A percentile compares a stretch with the other conserved stretches of the same genome.
Evolutionary conservation across 2,797 vertebrate genomes (phyloP).

Genomic region (Hirundo rustica): DNA sequence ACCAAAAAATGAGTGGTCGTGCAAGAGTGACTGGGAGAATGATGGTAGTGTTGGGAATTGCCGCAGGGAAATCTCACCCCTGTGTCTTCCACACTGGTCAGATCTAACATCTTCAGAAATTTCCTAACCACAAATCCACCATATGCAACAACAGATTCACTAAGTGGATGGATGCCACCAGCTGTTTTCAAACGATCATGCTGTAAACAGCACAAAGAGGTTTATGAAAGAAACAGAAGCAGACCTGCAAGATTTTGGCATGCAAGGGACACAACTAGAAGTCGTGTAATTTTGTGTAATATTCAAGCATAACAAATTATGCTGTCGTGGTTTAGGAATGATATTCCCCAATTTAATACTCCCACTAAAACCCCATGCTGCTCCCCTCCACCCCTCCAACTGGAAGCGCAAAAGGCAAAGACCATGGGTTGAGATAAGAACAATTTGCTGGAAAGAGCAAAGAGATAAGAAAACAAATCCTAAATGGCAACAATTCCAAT

Average conservation of each 20-base stretch:
- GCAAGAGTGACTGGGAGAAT: neutral
- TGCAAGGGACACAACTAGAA: neutral
- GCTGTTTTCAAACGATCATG: neutral
- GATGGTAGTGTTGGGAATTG: neutral
- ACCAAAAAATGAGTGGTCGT: neutral
- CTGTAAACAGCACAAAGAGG: neutral
- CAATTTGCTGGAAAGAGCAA: neutral
- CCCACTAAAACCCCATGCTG: neutral
- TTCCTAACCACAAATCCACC: neutral
- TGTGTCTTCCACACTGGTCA: neutral
- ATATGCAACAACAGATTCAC: neutral
- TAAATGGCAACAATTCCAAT: neutral
- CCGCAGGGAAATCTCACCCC: neutral
- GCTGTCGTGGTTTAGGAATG: neutral
- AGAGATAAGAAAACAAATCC: neutral
- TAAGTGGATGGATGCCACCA: neutral
- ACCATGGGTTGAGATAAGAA: neutral
- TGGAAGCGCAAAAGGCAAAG: neutral
- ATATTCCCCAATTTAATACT: neutral
- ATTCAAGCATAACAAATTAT: neutral
- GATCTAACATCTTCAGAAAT: neutral
- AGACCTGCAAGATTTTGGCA: neutral
- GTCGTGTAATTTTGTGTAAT: fast-evolving
- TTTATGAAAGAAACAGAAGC: neutral
- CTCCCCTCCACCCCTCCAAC: fast-evolving